phyloP scores from a whole-genome alignment of 2,888 invertebrate species.

The Apamea anceps region DNA sequence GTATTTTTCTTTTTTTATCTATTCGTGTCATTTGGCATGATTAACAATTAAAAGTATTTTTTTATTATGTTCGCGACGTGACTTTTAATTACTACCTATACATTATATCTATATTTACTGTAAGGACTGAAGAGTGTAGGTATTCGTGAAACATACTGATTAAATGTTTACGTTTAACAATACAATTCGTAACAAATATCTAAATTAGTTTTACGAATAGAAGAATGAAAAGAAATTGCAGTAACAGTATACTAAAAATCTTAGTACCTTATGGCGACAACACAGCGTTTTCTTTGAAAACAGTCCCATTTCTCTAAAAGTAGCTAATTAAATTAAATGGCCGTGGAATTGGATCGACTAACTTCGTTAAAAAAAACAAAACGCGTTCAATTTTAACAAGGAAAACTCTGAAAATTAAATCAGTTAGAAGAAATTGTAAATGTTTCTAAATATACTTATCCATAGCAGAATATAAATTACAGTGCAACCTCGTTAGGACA shows the following conservation, averaged over 20 bases:
- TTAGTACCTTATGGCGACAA: neutral
- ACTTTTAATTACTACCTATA: neutral
- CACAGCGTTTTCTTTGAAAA: slow-evolving; percentile 20
- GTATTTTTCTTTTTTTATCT: neutral
- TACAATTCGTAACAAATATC: neutral
- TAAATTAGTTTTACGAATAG: neutral
- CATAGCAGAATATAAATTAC: neutral
- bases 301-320: neutral
- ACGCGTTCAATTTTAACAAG: neutral
- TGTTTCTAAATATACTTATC: too few species aligned
- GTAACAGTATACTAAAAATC: neutral
- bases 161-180: neutral
- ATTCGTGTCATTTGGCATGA: neutral
- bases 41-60: neutral
- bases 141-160: neutral
- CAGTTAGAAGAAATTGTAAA: neutral
- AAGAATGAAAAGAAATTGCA: neutral
- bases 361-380: slow-evolving; percentile 2
- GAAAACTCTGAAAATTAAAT: too few species aligned
- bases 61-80: neutral
- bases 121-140: neutral
- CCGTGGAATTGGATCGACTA: slow-evolving; percentile 16
- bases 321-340: slow-evolving; percentile 1
- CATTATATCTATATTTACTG: neutral
- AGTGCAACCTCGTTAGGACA: too few species aligned